phyloP scores from a whole-genome alignment of 2,113 vertebrate genomes.

The Aramus guarauna region DNA sequence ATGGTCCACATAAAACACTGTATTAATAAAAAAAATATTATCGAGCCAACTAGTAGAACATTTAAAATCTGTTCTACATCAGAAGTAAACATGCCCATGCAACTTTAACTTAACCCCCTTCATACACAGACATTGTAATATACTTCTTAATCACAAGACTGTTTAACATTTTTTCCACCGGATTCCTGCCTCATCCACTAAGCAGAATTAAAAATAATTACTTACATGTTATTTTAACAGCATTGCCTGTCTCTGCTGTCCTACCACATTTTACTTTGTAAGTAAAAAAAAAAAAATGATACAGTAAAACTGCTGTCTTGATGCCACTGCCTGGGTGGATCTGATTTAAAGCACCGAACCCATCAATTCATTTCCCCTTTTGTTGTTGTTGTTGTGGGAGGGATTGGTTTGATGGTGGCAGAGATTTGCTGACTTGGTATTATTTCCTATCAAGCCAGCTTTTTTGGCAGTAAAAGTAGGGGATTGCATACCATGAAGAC shows the following conservation, averaged over 20 bases:
- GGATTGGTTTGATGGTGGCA: not conserved
- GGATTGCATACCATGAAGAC: not conserved
- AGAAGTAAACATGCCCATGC: not conserved
- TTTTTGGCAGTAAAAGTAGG: not conserved
- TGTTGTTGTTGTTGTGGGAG: not conserved
- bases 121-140: not conserved
- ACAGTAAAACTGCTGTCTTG: not conserved
- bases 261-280: not conserved
- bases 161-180: not conserved
- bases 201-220: not conserved
- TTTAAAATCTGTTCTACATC: not conserved
- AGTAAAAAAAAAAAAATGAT: not conserved
- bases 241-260: not conserved
- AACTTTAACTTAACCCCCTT: not conserved
- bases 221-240: not conserved
- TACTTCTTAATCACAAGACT: not conserved
- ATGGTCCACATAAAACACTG: not conserved
- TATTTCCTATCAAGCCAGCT: not conserved
- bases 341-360: not conserved
- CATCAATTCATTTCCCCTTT: not conserved
- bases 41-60: not conserved
- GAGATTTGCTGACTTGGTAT: not conserved
- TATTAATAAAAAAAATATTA: not conserved
- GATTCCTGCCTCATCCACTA: not conserved
- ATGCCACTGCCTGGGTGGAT: not conserved